Evolutionary conservation across 2,888 invertebrate genomes (phyloP).

Genomic region (Idaea dimidiata): DNA sequence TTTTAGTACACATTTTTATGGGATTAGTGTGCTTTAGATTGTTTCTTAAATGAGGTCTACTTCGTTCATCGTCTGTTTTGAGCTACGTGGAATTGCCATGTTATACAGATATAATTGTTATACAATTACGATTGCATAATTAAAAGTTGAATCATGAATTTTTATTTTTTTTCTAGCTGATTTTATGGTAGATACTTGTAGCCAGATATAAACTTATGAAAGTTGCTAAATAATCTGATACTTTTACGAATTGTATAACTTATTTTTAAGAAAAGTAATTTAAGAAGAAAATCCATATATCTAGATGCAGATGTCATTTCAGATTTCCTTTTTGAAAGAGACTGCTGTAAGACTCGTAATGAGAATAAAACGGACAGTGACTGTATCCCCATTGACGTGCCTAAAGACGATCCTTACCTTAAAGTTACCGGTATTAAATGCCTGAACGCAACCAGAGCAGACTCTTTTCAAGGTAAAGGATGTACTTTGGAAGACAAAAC

Average conservation of each 20-base stretch:
- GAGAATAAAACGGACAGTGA: constrained; percentile 29
- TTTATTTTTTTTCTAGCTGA: no score
- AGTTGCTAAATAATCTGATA: no score
- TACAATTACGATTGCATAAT: no score
- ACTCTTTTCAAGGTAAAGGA: constrained; percentile 63
- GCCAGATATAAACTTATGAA: no score
- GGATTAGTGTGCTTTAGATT: neutral
- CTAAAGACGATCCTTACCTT: constrained; percentile 61
- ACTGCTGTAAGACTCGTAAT: neutral
- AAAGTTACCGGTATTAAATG: constrained; percentile 61
- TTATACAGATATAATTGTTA: no score
- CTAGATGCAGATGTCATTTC: constrained; percentile 22
- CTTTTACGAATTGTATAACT: no score
- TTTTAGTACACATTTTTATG: neutral
- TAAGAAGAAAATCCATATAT: no score
- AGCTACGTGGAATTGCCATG: no score
- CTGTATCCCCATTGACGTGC: constrained; percentile 57
- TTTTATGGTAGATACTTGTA: no score
- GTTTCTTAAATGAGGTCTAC: constrained; percentile 2
- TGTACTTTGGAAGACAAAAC: constrained; percentile 51
- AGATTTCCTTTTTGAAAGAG: constrained; percentile 27
- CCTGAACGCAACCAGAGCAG: constrained; percentile 62
- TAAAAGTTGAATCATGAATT: no score
- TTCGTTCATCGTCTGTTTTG: no score
- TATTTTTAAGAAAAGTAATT: no score